Conservation (phyloP, 2,113 vertebrate species). For the Corvus moneduloides region DNA sequence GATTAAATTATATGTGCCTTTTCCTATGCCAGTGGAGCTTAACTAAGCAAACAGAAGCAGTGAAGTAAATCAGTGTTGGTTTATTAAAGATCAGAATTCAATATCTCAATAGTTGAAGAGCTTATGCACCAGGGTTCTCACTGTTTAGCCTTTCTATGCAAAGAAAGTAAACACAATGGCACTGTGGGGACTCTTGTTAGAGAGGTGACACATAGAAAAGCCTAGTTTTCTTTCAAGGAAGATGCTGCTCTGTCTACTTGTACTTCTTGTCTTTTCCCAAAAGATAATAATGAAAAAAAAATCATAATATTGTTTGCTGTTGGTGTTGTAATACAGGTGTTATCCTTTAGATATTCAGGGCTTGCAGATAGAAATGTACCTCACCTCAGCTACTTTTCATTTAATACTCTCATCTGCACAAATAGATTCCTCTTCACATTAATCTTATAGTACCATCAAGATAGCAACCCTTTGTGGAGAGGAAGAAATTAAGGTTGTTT, state of each 20-base stretch:
- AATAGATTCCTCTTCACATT: not conserved
- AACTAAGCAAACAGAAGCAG: conserved; percentile 78
- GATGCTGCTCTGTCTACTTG: not conserved
- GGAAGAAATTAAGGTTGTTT: not conserved
- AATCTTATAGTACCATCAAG: not conserved
- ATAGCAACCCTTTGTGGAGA: not conserved
- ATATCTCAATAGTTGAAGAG: conserved; percentile 74
- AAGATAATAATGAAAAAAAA: not conserved
- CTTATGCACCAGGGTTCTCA: conserved; percentile 61
- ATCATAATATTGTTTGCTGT: not conserved
- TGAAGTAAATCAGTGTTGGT: conserved; percentile 78
- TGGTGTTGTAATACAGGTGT: not conserved
- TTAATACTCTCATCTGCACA: not conserved
- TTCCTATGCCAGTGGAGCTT: conserved; percentile 71
- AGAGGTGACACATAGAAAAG: conserved; percentile 4
- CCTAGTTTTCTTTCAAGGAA: not conserved
- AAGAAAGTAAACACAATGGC: conserved; percentile 63
- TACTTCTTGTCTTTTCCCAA: not conserved
- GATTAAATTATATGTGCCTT: conserved; percentile 78
- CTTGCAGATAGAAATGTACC: not conserved
- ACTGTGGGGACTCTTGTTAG: conserved; percentile 38
- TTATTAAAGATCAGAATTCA: conserved; percentile 83
- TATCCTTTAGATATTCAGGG: not conserved
- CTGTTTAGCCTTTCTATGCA: conserved; percentile 63
- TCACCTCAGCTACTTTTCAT: not conserved